A percentile compares a stretch with the other conserved stretches of the same genome.
Conservation (phyloP, 2,888 invertebrate genomes). For the Tanypteryx hageni region DNA sequence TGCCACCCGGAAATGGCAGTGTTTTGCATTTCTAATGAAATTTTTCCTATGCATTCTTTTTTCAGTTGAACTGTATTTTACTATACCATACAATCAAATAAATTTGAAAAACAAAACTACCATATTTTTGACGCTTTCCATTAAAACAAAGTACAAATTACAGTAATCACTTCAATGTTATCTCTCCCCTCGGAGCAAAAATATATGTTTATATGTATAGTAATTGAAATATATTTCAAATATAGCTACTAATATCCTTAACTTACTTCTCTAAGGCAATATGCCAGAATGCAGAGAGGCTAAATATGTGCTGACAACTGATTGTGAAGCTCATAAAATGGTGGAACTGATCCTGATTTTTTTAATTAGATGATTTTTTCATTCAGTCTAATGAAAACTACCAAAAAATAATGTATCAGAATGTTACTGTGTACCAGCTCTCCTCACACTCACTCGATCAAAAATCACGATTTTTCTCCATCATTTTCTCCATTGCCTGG, state of each 20-base stretch:
- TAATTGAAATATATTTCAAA: slow-evolving; percentile 64
- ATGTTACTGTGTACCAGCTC: slow-evolving; percentile 60
- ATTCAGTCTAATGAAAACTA: slow-evolving; percentile 54
- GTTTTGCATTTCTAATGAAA: slow-evolving; percentile 61
- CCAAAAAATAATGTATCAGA: slow-evolving; percentile 53
- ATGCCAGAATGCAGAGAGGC: slow-evolving; percentile 63
- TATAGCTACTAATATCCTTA: slow-evolving; percentile 62
- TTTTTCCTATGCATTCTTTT: slow-evolving; percentile 55
- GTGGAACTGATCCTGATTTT: slow-evolving; percentile 57
- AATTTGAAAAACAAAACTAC: slow-evolving; percentile 59
- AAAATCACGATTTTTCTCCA: not conserved
- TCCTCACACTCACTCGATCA: slow-evolving; percentile 52
- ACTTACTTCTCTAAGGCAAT: slow-evolving; percentile 58
- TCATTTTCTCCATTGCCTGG: slow-evolving; percentile 42
- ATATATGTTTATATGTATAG: slow-evolving; percentile 61
- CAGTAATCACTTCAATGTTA: slow-evolving; percentile 59
- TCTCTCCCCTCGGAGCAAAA: slow-evolving; percentile 42
- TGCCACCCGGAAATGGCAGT: slow-evolving; percentile 63
- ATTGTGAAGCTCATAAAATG: slow-evolving; percentile 60
- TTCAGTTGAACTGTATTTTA: not conserved
- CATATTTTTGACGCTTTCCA: slow-evolving; percentile 50
- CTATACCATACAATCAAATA: slow-evolving; percentile 45
- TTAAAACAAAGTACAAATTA: slow-evolving; percentile 63
- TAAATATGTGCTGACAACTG: slow-evolving; percentile 63
- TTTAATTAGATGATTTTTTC: slow-evolving; percentile 48